These are phyloP conservation scores for Holcopasites calliopsidis DNA, from an alignment of 1,140 invertebrate species.

Conservation along the genomic window DNA sequence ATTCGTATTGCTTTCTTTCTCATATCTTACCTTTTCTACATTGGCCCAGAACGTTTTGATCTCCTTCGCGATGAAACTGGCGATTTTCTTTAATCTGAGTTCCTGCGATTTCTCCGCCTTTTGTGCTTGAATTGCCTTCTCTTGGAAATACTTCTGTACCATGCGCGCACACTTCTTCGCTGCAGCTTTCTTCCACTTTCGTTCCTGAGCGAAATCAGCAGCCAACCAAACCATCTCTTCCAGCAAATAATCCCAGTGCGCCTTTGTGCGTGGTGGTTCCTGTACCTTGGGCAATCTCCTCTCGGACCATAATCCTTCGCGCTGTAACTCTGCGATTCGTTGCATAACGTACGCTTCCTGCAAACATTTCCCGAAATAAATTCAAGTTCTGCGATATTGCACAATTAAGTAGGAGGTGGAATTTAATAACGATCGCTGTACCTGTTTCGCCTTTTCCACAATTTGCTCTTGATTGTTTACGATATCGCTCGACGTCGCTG, in stretches of 20 bases:
- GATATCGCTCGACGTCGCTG: constrained; percentile 70
- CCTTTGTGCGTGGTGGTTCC: constrained; percentile 93
- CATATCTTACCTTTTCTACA: constrained; percentile 90
- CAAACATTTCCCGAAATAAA: constrained; percentile 12
- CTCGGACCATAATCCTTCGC: constrained; percentile 96
- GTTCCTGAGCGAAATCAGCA: constrained; percentile 97
- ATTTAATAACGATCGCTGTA: constrained; percentile 51
- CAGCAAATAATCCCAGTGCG: constrained; percentile 99
- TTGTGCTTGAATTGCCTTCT: constrained; percentile 93
- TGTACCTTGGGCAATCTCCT: constrained; percentile 94
- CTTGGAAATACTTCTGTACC: constrained; percentile 97
- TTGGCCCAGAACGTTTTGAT: constrained; percentile 97
- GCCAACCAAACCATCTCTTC: constrained; percentile 99
- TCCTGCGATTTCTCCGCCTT: constrained; percentile 96
- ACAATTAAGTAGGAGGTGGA: neutral
- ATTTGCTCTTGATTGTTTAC: constrained; percentile 86
- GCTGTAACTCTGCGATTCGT: constrained; percentile 92
- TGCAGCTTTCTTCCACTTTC: constrained; percentile 98
- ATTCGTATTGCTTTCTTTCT: constrained; percentile 2
- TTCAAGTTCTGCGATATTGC: neutral
- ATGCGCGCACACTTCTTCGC: constrained; percentile 96
- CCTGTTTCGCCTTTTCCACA: constrained; percentile 93
- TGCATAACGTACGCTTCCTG: constrained; percentile 95
- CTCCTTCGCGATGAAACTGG: constrained; percentile 94
- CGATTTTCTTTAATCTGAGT: constrained; percentile 91